Evolutionary conservation across 2,113 vertebrate genomes (phyloP).

Genomic region (Tupaia tana): DNA sequence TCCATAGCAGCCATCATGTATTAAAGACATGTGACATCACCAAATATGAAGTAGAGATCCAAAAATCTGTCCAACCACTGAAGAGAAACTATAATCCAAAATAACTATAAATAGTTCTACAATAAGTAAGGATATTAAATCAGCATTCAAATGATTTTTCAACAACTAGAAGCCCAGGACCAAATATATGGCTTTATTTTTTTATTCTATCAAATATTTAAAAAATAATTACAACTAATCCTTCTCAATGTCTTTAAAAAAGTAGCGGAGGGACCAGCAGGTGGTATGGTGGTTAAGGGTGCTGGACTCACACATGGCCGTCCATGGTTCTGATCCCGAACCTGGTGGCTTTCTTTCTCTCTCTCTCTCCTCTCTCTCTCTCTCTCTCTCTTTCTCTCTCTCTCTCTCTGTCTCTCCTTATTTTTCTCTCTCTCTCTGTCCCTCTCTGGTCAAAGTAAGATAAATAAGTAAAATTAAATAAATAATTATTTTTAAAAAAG

Average conservation of each 20-base stretch:
- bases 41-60: neutral
- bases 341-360: too few species aligned
- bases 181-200: neutral
- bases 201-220: neutral
- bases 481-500: neutral
- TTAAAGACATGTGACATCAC: neutral
- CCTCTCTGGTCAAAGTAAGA: too few species aligned
- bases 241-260: neutral
- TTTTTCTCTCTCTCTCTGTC: too few species aligned
- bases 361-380: too few species aligned
- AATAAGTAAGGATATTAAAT: neutral
- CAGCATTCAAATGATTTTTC: slow-evolving; percentile 10
- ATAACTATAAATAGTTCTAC: neutral
- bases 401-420: too few species aligned
- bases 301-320: too few species aligned
- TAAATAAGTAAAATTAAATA: too few species aligned
- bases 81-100: neutral
- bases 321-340: too few species aligned
- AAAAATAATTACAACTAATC: neutral
- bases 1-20: neutral
- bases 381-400: too few species aligned
- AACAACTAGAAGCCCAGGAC: neutral
- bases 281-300: too few species aligned
- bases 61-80: neutral
- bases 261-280: too few species aligned